Base-by-base conservation (phyloP, 2,113 vertebrate species). In the Marmota flaviventris region DNA sequence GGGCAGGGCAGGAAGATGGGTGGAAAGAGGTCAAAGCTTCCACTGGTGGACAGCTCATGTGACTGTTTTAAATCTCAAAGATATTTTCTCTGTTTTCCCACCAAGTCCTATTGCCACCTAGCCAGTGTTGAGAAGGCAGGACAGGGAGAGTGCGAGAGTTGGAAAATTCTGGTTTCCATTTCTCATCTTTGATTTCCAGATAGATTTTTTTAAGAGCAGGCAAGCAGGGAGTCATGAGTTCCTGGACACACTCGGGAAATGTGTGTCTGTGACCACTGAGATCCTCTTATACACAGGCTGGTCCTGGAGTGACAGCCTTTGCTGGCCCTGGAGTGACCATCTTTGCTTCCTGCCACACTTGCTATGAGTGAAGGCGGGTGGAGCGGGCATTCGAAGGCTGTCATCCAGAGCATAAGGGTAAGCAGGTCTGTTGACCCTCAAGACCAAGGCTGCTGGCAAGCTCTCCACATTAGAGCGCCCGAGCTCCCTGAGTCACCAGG, bases 1-100 rank as follows among this genome's bases (percentile, higher is more conserved):
- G 29, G 8, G 0, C 0, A 0, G 0, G 32, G 4, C 13, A 42
- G 45, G 63, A 61, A 1, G 42, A 11, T 2, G 27, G 14, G 25
- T 37, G 69, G 48, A 75, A 25, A 27, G n/a, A 42, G 56, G 17
- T 13, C 0, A 32, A 37, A 12, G 29, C 4, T 42, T 45, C 37
- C 12, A 4, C 7, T 10, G 37, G 67, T 37, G 7, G 24, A 4
- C 39, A 34, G 53, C 73, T 51, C 17, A 0, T 20, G 9, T 27
- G 32, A 61, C 32, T 37, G n/a, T 69, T 67, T 27, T 78, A 82
- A 70, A 39, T 39, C 39, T 39, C 39, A 39, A 39, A 39, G 39
- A 39, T 39, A 39, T 39, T 39, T 39, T 39, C 39, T 39, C 39
- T 39, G 39, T 39, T 39, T 39, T 39, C 39, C 39, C 39, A 39